Evolutionary conservation across 2,888 invertebrate species (phyloP).

Genomic region (Calliopum simillimum): DNA sequence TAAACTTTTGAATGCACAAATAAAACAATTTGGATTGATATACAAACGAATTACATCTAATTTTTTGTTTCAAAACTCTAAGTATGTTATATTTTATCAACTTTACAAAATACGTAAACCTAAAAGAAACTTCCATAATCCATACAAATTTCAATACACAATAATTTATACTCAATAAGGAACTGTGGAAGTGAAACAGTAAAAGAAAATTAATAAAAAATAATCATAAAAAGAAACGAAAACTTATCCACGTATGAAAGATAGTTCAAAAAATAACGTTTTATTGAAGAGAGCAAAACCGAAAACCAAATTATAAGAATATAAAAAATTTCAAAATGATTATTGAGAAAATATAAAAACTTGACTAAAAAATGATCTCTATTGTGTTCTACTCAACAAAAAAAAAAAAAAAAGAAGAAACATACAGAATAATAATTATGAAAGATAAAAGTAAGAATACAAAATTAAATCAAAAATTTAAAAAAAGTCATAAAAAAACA

Average conservation of each 20-base stretch:
- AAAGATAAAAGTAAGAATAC: constrained; percentile 28
- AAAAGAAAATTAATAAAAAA: not conserved
- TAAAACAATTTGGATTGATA: constrained; percentile 18
- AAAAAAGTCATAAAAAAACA: constrained; percentile 31
- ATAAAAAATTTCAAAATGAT: constrained; percentile 14
- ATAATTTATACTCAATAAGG: not conserved
- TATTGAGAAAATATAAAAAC: constrained; percentile 30
- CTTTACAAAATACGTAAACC: constrained; percentile 8
- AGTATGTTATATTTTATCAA: not conserved
- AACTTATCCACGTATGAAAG: constrained; percentile 20
- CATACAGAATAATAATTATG: constrained; percentile 18
- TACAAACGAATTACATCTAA: no score
- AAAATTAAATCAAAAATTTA: constrained; percentile 33
- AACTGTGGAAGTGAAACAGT: no score
- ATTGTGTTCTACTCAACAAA: constrained; percentile 56
- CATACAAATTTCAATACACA: not conserved
- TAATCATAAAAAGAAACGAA: not conserved
- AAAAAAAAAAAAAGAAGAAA: constrained; percentile 22
- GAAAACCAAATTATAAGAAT: constrained; percentile 20
- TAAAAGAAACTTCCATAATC: constrained; percentile 1
- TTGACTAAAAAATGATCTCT: constrained; percentile 57
- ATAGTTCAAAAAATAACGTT: constrained; percentile 16
- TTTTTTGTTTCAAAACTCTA: not conserved
- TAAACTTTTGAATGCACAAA: no score
- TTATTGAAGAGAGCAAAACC: constrained; percentile 18